Evolutionary conservation across 2,797 vertebrate species (phyloP).

Genomic region (Pangasius macronema): DNA sequence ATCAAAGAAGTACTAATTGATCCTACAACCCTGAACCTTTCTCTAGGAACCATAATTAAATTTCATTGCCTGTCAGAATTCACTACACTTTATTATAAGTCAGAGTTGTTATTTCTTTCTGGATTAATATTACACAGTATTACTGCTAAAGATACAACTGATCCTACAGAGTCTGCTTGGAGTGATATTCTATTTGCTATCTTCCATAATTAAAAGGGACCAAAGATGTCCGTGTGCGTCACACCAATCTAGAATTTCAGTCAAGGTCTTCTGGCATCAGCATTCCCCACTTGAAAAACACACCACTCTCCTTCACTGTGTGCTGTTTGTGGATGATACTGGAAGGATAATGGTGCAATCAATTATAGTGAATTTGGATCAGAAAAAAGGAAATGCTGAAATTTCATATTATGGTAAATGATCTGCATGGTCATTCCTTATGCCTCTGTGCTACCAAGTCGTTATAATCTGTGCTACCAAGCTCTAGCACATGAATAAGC

Average conservation of each 20-base stretch:
- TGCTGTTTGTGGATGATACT: not conserved
- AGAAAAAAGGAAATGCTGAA: not conserved
- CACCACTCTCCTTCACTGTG: not conserved
- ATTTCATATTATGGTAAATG: not conserved
- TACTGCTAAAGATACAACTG: not conserved
- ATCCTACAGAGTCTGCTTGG: not conserved
- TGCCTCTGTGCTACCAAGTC: not conserved
- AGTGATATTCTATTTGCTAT: slow-evolving; percentile 42
- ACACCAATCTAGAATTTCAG: slow-evolving; percentile 43
- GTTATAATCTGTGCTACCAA: not conserved
- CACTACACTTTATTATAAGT: not conserved
- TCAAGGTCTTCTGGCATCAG: not conserved
- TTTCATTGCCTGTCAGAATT: not conserved
- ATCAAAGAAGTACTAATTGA: not conserved
- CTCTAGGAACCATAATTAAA: not conserved
- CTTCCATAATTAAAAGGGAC: slow-evolving; percentile 53
- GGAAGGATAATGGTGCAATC: not conserved
- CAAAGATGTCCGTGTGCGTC: slow-evolving; percentile 30
- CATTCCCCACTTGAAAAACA: not conserved
- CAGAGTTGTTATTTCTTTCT: not conserved
- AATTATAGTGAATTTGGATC: not conserved
- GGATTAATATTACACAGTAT: not conserved
- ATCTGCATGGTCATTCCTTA: not conserved
- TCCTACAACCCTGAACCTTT: not conserved
- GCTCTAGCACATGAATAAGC: not conserved